These are phyloP conservation scores for Lynx canadensis DNA, from an alignment of 2,113 vertebrate species.

Conservation along the genomic window DNA sequence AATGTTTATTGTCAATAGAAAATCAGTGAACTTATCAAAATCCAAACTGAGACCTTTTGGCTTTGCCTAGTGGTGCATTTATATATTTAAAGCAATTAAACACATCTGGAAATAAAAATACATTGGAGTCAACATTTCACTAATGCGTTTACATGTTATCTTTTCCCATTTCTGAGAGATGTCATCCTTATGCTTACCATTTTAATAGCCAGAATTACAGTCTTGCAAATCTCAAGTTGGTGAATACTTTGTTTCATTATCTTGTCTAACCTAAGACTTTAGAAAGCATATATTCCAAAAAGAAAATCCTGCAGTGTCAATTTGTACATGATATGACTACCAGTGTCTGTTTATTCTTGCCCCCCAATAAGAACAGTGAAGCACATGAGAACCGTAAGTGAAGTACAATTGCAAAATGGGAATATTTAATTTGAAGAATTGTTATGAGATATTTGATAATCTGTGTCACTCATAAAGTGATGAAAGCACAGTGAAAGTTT, in stretches of 20 bases:
- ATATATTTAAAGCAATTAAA: neutral
- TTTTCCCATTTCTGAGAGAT: neutral
- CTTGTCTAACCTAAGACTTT: neutral
- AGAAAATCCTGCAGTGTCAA: neutral
- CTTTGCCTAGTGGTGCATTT: neutral
- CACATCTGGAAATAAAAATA: neutral
- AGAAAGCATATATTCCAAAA: neutral
- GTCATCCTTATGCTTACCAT: neutral
- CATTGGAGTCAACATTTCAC: neutral
- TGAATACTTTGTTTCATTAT: neutral
- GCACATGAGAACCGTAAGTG: neutral
- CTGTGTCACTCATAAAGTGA: neutral
- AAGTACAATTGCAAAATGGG: neutral
- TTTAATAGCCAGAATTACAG: neutral
- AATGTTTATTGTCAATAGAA: neutral
- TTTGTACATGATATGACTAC: neutral
- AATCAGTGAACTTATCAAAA: neutral
- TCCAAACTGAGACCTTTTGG: neutral
- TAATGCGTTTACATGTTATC: neutral
- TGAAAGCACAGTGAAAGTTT: constrained; percentile 11
- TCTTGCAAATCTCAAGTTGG: neutral
- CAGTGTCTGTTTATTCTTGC: neutral
- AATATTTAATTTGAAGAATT: constrained; percentile 15
- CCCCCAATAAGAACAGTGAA: neutral
- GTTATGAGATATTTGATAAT: neutral